Percentiles rank a stretch among this genome's conserved stretches.
Evolutionary conservation across 2,888 invertebrate species (phyloP).

Genomic region (Mellilla xanthometata): DNA sequence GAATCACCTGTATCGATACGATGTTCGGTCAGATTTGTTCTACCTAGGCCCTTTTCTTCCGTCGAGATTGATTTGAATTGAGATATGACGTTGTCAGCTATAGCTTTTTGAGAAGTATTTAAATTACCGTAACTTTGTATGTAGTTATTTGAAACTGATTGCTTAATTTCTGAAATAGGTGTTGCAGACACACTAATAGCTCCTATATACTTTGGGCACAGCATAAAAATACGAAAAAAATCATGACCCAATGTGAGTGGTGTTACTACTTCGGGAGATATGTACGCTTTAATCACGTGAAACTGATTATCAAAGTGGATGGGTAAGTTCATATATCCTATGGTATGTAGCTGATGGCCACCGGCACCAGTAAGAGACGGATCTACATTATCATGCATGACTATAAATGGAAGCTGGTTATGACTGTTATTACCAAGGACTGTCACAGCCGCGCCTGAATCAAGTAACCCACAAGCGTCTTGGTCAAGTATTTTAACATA

Average conservation of each 20-base stretch:
- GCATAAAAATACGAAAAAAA: conserved; percentile 12
- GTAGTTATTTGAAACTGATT: background rate
- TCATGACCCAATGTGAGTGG: conserved; percentile 15
- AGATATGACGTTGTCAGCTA: conserved; percentile 22
- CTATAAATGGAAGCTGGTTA: background rate
- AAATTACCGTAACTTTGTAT: background rate
- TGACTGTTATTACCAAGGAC: conserved; percentile 7
- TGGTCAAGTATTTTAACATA: background rate
- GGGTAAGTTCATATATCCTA: conserved; percentile 4
- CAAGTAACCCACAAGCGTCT: background rate
- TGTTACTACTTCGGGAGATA: conserved; percentile 11
- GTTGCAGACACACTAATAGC: background rate
- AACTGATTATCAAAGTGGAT: conserved; percentile 1
- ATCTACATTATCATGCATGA: background rate
- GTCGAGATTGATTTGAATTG: conserved; percentile 13
- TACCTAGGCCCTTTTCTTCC: conserved; percentile 27
- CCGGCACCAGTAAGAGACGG: background rate
- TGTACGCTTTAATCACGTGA: background rate
- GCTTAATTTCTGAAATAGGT: background rate
- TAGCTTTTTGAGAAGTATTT: background rate
- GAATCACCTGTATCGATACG: conserved; percentile 34
- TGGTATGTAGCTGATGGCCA: conserved; percentile 2
- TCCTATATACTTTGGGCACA: conserved; percentile 9
- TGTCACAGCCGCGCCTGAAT: conserved; percentile 5
- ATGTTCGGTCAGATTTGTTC: conserved; percentile 27